These are phyloP conservation scores for Petrocephalus sullivani DNA, from an alignment of 2,797 vertebrate species.

Conservation along the genomic window DNA sequence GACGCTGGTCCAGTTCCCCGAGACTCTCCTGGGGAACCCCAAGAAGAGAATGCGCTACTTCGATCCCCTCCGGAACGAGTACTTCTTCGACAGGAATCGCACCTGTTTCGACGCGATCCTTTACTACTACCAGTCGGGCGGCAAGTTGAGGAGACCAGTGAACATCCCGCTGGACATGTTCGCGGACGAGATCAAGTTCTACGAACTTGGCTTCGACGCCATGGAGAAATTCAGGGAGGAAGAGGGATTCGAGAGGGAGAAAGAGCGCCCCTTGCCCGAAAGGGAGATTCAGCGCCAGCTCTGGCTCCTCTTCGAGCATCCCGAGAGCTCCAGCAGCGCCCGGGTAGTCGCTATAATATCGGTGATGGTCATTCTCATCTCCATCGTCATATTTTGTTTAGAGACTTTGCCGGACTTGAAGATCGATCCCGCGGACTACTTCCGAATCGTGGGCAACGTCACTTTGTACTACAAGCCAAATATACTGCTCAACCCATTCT, in stretches of 20 bases:
- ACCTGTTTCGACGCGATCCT: constrained; percentile 98
- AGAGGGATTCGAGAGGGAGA: constrained; percentile 94
- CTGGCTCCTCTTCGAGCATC: constrained; percentile 97
- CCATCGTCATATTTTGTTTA: constrained; percentile 98
- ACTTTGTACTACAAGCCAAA: constrained; percentile 81
- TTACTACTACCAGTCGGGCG: constrained; percentile 96
- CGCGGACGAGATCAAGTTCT: constrained; percentile 98
- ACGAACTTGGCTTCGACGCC: constrained; percentile 91
- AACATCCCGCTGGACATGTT: constrained; percentile 99
- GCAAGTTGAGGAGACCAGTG: constrained; percentile 85
- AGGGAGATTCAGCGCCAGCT: constrained; percentile 91
- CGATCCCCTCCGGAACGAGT: constrained; percentile 91
- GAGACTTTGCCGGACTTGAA: constrained; percentile 93
- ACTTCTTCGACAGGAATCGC: constrained; percentile 95
- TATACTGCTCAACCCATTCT: constrained; percentile 95
- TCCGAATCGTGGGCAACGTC: constrained; percentile 70
- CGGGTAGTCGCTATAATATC: constrained; percentile 94
- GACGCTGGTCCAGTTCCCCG: constrained; percentile 92
- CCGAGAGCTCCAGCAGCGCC: constrained; percentile 90
- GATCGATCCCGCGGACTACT: constrained; percentile 67
- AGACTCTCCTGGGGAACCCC: constrained; percentile 93
- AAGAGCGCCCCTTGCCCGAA: constrained; percentile 88
- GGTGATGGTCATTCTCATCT: constrained; percentile 98
- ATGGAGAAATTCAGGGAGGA: constrained; percentile 99
- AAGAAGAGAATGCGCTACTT: constrained; percentile 98